Conservation (phyloP, 2,888 invertebrate species). For the Merodon equestris region DNA sequence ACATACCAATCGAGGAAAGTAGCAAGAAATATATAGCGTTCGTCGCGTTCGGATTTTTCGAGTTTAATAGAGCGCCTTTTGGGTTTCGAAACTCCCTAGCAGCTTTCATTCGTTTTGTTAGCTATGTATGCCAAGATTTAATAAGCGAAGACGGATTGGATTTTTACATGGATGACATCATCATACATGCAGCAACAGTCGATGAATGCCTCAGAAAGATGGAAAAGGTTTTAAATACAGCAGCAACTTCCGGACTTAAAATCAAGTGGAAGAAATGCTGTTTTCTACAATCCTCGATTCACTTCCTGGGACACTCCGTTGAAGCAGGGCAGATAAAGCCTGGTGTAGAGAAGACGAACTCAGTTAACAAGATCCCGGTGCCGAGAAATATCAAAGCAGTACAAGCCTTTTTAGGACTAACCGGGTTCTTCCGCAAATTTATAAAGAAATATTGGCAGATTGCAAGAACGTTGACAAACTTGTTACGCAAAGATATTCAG, state of each 20-base stretch:
- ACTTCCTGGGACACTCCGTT: slow-evolving; percentile 35
- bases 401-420: too few species aligned
- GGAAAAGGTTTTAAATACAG: too few species aligned
- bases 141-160: too few species aligned
- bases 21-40: slow-evolving; percentile 32
- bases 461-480: too few species aligned
- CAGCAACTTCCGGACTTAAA: too few species aligned
- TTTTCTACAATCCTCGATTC: slow-evolving; percentile 18
- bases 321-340: slow-evolving; percentile 28
- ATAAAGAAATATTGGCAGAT: not conserved
- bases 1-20: too few species aligned
- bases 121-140: too few species aligned
- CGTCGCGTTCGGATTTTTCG: slow-evolving; percentile 37
- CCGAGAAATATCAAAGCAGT: slow-evolving; percentile 40
- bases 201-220: too few species aligned
- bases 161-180: too few species aligned
- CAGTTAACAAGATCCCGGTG: slow-evolving; percentile 27
- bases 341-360: slow-evolving; percentile 41
- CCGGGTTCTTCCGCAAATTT: slow-evolving; percentile 42
- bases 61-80: too few species aligned
- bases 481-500: slow-evolving; percentile 14
- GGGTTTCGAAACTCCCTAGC: too few species aligned
- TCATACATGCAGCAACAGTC: too few species aligned
- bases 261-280: slow-evolving; percentile 50
- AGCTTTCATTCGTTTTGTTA: slow-evolving; percentile 71